Evolutionary conservation across 1,140 invertebrate species (phyloP).

Genomic region (Zaprionus gabonicus): DNA sequence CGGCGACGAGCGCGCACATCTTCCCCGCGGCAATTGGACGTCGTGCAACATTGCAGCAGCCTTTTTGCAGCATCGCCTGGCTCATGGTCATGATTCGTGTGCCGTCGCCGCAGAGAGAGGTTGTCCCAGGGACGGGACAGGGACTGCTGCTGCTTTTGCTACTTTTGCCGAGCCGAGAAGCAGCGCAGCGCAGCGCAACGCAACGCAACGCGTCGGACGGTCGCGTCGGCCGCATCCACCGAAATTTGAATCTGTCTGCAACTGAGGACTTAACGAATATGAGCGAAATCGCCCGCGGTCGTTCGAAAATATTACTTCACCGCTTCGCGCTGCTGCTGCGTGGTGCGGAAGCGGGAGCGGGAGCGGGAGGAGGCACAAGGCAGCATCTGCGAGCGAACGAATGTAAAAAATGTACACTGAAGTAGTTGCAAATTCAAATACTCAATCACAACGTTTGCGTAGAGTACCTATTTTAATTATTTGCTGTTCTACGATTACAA

Average conservation of each 20-base stretch:
- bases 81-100: conserved; percentile 74
- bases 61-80: conserved; percentile 70
- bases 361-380: background rate
- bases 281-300: conserved; percentile 68
- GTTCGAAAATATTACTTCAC: conserved; percentile 73
- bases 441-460: conserved; percentile 64
- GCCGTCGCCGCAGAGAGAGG: conserved; percentile 34
- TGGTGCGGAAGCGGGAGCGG: background rate
- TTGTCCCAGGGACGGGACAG: background rate
- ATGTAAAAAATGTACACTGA: conserved; percentile 58
- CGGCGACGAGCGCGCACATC: conserved; percentile 68
- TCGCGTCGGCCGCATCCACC: conserved; percentile 66
- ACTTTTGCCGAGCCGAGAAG: conserved; percentile 19
- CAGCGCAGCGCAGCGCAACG: background rate
- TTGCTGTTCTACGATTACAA: background rate
- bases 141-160: conserved; percentile 1
- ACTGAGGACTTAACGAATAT: conserved; percentile 82
- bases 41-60: conserved; percentile 81
- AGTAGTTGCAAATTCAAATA: conserved; percentile 75
- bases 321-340: conserved; percentile 19
- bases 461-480: conserved; percentile 20
- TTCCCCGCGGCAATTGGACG: conserved; percentile 77
- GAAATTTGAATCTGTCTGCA: conserved; percentile 83
- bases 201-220: conserved; percentile 34
- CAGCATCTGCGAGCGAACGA: conserved; percentile 42